Evolutionary conservation across 2,113 vertebrate genomes (phyloP).

Genomic region (Emydocephalus ijimae): DNA sequence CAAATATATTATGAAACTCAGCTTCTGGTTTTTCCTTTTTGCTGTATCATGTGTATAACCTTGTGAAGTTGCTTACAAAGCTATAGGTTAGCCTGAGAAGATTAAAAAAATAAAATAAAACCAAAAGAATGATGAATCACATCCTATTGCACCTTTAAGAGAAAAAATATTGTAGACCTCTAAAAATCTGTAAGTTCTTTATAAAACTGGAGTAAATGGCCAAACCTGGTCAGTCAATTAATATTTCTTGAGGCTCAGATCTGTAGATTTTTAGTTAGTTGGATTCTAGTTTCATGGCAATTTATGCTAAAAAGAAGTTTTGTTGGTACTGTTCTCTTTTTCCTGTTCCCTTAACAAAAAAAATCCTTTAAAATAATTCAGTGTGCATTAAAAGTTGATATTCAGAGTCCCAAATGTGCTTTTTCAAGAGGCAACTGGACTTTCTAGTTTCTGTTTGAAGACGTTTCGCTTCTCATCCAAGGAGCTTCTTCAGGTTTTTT

Average conservation of each 20-base stretch:
- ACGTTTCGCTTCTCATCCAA: too few species aligned
- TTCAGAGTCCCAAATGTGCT: too few species aligned
- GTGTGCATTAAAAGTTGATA: not conserved
- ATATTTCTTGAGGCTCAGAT: too few species aligned
- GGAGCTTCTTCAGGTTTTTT: too few species aligned
- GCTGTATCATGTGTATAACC: not conserved
- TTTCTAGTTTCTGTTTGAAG: too few species aligned
- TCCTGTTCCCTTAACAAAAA: not conserved
- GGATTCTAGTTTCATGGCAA: not conserved
- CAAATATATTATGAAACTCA: not conserved
- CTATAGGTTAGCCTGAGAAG: not conserved
- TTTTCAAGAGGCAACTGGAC: too few species aligned
- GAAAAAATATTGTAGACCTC: not conserved
- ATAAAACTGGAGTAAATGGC: not conserved
- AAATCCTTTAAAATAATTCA: not conserved
- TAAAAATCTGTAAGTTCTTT: not conserved
- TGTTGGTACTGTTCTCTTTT: not conserved
- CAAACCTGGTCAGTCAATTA: too few species aligned
- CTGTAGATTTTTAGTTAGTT: not conserved
- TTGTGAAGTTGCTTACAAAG: not conserved
- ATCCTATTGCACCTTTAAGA: not conserved
- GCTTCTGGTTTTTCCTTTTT: not conserved
- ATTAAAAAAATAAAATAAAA: not conserved
- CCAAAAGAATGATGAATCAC: not conserved
- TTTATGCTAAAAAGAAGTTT: not conserved